phyloP scores from a whole-genome alignment of 2,888 invertebrate genomes.

The Aporophyla lueneburgensis region DNA sequence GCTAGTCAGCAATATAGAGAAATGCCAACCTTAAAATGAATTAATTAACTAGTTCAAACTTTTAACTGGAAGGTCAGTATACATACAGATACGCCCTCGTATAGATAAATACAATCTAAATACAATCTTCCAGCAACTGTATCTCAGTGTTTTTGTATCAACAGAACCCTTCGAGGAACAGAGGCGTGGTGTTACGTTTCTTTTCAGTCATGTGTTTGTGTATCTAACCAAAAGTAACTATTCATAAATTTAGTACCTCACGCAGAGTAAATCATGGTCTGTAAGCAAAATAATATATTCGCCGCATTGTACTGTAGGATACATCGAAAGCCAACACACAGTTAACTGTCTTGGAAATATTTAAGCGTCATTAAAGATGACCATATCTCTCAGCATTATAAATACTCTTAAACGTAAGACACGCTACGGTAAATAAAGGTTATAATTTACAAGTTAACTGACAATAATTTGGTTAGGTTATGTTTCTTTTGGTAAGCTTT shows the following conservation, averaged over 20 bases:
- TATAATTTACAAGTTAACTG: constrained; percentile 1
- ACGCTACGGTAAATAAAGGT: neutral
- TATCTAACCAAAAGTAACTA: neutral
- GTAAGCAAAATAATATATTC: neutral
- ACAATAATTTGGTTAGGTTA: neutral
- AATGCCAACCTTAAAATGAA: neutral
- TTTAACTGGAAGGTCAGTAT: neutral
- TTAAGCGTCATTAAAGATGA: neutral
- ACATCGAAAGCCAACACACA: neutral
- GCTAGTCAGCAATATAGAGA: too few relatives aligned
- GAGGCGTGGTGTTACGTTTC: neutral
- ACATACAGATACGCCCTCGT: neutral
- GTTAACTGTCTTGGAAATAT: neutral
- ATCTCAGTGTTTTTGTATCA: neutral
- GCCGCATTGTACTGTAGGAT: neutral
- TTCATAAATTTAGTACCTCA: neutral
- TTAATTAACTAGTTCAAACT: neutral
- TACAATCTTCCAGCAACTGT: neutral
- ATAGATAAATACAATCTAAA: neutral
- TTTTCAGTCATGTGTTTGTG: neutral
- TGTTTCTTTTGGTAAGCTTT: neutral
- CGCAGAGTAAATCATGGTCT: too few relatives aligned
- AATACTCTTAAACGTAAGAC: neutral
- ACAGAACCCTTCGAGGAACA: neutral
- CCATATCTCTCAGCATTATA: neutral